Evolutionary conservation across 64 coral and sea anemone species (phyloP), one percentile per base, ranked within the genome.

Genomic region (Actinia tenebrosa): DNA sequence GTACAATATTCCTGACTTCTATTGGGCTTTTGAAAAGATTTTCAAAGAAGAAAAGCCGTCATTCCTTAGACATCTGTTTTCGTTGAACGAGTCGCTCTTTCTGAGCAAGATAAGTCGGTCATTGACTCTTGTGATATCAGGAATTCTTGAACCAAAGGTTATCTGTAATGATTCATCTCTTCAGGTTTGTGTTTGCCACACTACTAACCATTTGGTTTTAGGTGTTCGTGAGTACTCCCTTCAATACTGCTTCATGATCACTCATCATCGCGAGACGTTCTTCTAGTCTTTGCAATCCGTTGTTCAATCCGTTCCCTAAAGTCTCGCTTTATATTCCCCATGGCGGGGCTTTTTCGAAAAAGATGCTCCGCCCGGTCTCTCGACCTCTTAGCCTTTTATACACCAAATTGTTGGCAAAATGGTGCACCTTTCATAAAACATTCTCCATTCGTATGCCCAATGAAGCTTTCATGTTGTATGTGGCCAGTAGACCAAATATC

Each of bases 121-220:
- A 75, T 75, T 30, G 69, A 75, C 25, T 75, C 69, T 75, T 75
- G 23, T 14, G 23, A 37, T 75, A 75, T 75, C 69, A 42, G 69
- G 69, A 30, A 75, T 75, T 66, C 63, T 75, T 75, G 69, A 42
- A 75, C 25, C 25, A 42, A 66, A 75, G 69, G 69, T 75, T 75
- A 75, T 75, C 69, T 75, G 23, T 75, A 26, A 75, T 75, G 11
- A 75, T 43, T 75, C 27, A 13, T 75, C 69, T 75, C 69, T 75
- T 43, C n/a, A 75, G 27, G 26, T 75, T 30, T 75, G n/a, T 69
- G 69, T 75, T 75, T 75, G 10, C 69, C 69, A 75, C 69, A 75
- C 69, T 75, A 75, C 69, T 30, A 42, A 30, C 69, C 27, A 75
- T 75, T 75, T 75, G 69, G 69, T 75, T 30, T 58, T 42, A 15